Conservation (phyloP, 2,113 vertebrate species). For the Cryptotis parvus region DNA sequence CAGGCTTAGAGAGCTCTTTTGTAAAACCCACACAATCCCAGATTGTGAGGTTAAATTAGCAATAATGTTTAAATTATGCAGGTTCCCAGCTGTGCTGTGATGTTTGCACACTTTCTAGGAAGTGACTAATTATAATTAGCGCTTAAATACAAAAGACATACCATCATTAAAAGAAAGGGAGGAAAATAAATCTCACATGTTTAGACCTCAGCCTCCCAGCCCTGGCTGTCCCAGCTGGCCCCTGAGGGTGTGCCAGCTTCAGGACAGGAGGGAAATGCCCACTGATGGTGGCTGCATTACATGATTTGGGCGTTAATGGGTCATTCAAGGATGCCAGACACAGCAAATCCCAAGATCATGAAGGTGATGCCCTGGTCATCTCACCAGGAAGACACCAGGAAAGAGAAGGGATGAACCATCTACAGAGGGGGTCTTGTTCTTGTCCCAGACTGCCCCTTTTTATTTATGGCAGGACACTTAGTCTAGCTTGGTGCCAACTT, state of each 20-base stretch:
- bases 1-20: slow-evolving; percentile 41
- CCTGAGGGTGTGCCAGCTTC: neutral
- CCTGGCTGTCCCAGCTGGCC: neutral
- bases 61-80: slow-evolving; percentile 78
- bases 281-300: neutral
- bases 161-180: slow-evolving; percentile 48
- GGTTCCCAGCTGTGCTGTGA: slow-evolving; percentile 71
- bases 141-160: slow-evolving; percentile 75
- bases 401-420: neutral
- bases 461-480: slow-evolving; percentile 4
- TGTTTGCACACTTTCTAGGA: slow-evolving; percentile 83
- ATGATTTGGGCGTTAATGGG: neutral
- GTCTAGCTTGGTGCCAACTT: slow-evolving; percentile 11
- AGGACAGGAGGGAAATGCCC: neutral
- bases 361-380: neutral
- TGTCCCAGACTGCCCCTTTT: neutral
- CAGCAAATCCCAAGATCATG: neutral
- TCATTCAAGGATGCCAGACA: neutral
- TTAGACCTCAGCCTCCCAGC: neutral
- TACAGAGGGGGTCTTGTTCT: no score
- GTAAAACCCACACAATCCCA: slow-evolving; percentile 60
- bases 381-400: neutral
- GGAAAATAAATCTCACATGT: slow-evolving; percentile 9
- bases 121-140: slow-evolving; percentile 78
- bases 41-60: slow-evolving; percentile 74